Evolutionary conservation across 2,888 invertebrate genomes (phyloP), one percentile per base, ranked within the genome.

Genomic region (Trichopoda pennipes): DNA sequence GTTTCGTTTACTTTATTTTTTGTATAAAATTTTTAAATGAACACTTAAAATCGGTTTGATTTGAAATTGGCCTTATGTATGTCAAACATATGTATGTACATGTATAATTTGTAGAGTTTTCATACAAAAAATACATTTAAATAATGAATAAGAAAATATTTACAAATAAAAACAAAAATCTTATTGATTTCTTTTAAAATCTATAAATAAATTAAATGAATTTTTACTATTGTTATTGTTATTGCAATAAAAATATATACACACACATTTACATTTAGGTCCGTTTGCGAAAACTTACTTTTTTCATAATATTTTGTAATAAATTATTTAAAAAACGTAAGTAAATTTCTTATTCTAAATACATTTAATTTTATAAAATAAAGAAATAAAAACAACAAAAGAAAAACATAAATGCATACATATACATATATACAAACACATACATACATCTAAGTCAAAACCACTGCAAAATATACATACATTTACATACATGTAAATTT

Each of bases 251-350:
- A 63, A 60, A 63, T 32, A 58, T 14, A 72, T 10, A 72, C 55
- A 78, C 69, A 72, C 61, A 76, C 63, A 78, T 64, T 64, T 78
- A 63, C 68, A 79, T 79, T 81, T 81, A 82, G 79, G 82, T 79
- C 82, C 82, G 82, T 82, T 82, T 82, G 82, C 82, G 82, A 82
- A 82, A 82, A 79, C 72, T 82, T 82, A 82, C 82, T 68, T 82
- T 82, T 79, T 82, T 82, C 79, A 82, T 82, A 82, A 79, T 82
- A 82, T 82, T 82, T 79, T 82, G 79, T 82, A 82, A 82, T 82
- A 79, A 79, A 79, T 82, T 82, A 44, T 82, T 79, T 75, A 82
- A 82, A 82, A 79, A 82, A 79, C 79, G 82, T 82, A 82, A 82
- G 82, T 82, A 82, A 82, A 72, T 63, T 68, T 81, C 70, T 61